Percentiles rank a stretch among this genome's conserved stretches.
Conservation (phyloP, 2,888 invertebrate species). For the Dione juno region DNA sequence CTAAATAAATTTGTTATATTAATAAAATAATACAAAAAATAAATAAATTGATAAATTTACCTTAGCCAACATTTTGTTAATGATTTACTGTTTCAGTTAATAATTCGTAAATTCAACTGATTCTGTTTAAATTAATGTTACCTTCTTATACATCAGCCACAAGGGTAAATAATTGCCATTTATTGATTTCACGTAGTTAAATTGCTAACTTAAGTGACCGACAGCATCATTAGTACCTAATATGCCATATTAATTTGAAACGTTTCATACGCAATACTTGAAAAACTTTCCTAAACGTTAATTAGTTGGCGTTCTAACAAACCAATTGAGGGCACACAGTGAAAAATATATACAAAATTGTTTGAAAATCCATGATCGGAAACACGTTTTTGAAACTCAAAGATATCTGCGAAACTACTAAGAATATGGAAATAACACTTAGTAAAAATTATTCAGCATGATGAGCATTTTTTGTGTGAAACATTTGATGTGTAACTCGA, state of each 20-base stretch:
- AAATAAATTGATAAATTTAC: not conserved
- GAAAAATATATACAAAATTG: not conserved
- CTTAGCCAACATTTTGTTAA: constrained; percentile 20
- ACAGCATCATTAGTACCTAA: not conserved
- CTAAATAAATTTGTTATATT: no score
- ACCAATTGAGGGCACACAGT: not conserved
- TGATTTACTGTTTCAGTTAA: not conserved
- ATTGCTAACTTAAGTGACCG: constrained; percentile 4
- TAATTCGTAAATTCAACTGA: constrained; percentile 1
- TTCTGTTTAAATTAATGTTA: not conserved
- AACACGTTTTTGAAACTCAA: no score
- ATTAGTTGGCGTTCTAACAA: not conserved
- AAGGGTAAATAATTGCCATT: constrained; percentile 12
- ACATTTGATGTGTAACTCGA: no score
- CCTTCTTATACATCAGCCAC: constrained; percentile 7
- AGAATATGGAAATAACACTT: no score
- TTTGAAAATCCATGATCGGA: no score
- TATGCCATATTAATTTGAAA: not conserved
- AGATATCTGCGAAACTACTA: no score
- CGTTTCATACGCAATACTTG: constrained; percentile 4
- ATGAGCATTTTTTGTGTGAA: no score
- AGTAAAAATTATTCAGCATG: no score
- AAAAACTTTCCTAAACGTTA: not conserved
- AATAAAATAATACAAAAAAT: no score
- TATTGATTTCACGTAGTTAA: constrained; percentile 19